Base-by-base conservation (phyloP, 2,797 vertebrate genomes). In the Apogon hyalosoma region DNA sequence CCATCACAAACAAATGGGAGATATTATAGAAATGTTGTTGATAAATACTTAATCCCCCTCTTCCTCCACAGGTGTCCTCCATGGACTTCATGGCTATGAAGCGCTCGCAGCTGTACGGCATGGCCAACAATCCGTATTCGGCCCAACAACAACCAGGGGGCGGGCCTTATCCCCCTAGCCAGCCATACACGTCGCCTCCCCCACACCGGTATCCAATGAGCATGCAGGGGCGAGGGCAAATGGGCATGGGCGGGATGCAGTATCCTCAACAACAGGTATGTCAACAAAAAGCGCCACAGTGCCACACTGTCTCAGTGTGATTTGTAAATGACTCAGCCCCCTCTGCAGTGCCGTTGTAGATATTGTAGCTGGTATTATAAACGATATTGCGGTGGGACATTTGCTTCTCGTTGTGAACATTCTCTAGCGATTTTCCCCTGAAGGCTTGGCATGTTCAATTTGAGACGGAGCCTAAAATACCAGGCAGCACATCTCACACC, bases 31-130 rank as follows among this genome's bases (percentile, higher is more conserved):
- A 59, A 51, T 15, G 11, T 52, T 36, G n/a, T 16, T 59, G 28
- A 42, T 38, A 1, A 11, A 15, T 66, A 16, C 36, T 77, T 51
- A 59, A 80, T 69, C 54, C 0, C 0, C 63, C 40, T 43, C 50
- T 15, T 81, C 57, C 57, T 66, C 77, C 71, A 38, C 92, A 98
- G 97, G 96, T 96, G 83, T 95, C 93, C 51, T 94, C 96, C 12
- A 96, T 98, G 96, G 96, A 98, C 79, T 96, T 97, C 63, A 95
- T 97, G 95, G 94, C 95, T 49, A 97, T 98, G 95, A 98, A 97
- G 93, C 95, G 97, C 63, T 96, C 96, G 4, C 96, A 97, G 88
- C 80, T 98, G 69, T 98, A 97, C 9, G 92, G 95, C 82, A 95
- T 97, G 94, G 91, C 94, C 87, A 94, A 90, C 90, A 96, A 91